These are phyloP conservation scores for Magallana angulata DNA, from an alignment of 1,140 invertebrate species.

Conservation along the genomic window DNA sequence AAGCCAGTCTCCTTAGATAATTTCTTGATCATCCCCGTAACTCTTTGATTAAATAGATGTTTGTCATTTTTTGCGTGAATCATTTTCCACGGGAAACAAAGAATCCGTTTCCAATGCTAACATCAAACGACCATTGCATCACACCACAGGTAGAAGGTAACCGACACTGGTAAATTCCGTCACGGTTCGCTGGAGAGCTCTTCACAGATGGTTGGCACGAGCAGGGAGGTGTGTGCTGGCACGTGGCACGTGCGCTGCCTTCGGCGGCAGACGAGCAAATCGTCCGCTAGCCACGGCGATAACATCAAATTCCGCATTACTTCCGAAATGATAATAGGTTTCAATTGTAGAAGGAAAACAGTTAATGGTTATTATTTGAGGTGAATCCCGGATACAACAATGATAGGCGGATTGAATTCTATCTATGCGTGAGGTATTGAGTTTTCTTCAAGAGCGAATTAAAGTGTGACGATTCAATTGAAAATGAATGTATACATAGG, in stretches of 20 bases:
- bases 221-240: background rate
- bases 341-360: constrained; percentile 28
- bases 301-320: constrained; percentile 23
- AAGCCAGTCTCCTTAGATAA: no score
- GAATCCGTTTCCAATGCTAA: background rate
- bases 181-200: background rate
- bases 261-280: constrained; percentile 28
- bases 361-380: constrained; percentile 20
- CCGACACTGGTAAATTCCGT: background rate
- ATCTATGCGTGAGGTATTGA: background rate
- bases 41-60: no score
- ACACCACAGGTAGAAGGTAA: constrained; percentile 14
- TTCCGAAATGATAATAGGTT: constrained; percentile 3
- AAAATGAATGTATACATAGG: no score
- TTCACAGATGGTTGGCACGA: constrained; percentile 29
- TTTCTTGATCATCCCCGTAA: no score
- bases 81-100: background rate
- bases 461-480: background rate
- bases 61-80: no score
- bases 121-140: background rate
- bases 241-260: constrained; percentile 7
- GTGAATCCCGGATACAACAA: background rate
- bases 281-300: constrained; percentile 22
- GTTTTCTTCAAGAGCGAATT: background rate
- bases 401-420: background rate